phyloP scores from a whole-genome alignment of 2,888 invertebrate species.

The Ethmia dodecea region DNA sequence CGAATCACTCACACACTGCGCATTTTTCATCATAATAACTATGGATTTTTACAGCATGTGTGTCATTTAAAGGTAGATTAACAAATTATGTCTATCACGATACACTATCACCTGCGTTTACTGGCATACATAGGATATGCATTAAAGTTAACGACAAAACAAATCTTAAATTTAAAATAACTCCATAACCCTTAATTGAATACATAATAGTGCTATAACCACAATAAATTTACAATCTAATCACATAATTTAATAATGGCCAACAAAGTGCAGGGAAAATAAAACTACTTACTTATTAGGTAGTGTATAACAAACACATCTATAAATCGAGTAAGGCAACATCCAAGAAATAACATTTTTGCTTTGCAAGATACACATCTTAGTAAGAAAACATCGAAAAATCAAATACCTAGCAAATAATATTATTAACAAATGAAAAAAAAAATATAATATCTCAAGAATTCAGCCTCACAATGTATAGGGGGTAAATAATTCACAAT shows the following conservation, averaged over 20 bases:
- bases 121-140: conserved; percentile 67
- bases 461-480: no score
- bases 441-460: no score
- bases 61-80: conserved; percentile 11
- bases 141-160: conserved; percentile 53
- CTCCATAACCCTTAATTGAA: conserved; percentile 61
- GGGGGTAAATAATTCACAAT: no score
- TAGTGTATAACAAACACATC: conserved; percentile 64
- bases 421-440: no score
- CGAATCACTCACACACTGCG: conserved; percentile 9
- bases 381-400: no score
- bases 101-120: conserved; percentile 70
- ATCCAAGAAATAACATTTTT: no score
- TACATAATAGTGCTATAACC: conserved; percentile 53
- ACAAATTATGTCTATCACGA: conserved; percentile 46
- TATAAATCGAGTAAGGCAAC: no score
- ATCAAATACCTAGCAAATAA: no score
- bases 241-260: conserved; percentile 56
- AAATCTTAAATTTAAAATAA: conserved; percentile 29
- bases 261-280: conserved; percentile 60
- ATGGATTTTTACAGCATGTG: conserved; percentile 20
- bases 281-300: conserved; percentile 59
- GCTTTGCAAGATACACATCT: no score
- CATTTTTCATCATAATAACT: neutral
- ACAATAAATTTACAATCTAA: conserved; percentile 42